Evolutionary conservation across 2,113 vertebrate genomes (phyloP).

Genomic region (Laterallus jamaicensis): DNA sequence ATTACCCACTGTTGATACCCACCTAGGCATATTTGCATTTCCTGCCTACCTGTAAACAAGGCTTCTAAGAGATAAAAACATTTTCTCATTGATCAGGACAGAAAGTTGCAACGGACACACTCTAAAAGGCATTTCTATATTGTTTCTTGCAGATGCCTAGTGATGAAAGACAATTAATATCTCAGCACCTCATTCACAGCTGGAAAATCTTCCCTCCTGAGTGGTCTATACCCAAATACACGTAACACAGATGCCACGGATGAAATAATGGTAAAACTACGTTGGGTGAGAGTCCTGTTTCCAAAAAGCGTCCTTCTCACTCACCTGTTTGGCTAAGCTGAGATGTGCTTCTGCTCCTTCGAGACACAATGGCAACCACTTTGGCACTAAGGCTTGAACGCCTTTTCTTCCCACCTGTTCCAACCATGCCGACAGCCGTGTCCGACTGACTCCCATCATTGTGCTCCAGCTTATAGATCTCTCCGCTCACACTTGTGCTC

Average conservation of each 20-base stretch:
- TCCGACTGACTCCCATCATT: conserved; percentile 98
- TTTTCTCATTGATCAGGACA: not conserved
- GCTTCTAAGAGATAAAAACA: not conserved
- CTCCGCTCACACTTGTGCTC: conserved; percentile 96
- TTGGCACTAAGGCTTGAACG: conserved; percentile 94
- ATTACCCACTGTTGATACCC: not conserved
- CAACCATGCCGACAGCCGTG: conserved; percentile 92
- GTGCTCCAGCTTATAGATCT: conserved; percentile 93
- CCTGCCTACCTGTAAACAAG: conserved; percentile 28
- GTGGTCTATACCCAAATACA: not conserved
- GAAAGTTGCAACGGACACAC: not conserved
- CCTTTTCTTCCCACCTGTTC: conserved; percentile 91
- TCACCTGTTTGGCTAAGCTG: conserved; percentile 96
- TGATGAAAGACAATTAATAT: not conserved
- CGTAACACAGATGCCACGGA: not conserved
- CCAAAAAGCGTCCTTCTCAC: conserved; percentile 25
- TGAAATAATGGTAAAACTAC: not conserved
- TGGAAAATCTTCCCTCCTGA: not conserved
- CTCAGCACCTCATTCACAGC: not conserved
- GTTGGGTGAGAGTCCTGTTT: not conserved
- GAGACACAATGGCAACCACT: conserved; percentile 93
- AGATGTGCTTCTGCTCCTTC: conserved; percentile 93
- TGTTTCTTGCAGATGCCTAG: conserved; percentile 2
- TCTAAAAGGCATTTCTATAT: not conserved
- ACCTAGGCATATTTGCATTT: conserved; percentile 42